Conservation (phyloP, 2,113 vertebrate genomes). For the Galbula dea region DNA sequence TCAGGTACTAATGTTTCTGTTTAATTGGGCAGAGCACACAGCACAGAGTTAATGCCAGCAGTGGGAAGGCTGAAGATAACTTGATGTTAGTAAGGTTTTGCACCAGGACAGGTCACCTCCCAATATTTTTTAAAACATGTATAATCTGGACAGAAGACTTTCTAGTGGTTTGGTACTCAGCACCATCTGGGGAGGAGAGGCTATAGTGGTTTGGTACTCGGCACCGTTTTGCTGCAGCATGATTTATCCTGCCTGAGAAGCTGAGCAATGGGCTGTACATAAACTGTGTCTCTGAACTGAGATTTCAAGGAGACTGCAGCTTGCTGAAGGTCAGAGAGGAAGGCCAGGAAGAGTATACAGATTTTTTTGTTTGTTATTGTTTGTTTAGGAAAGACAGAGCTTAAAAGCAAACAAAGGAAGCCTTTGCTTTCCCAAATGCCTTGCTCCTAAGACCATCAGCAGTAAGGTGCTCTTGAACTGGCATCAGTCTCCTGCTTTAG, state of each 20-base stretch:
- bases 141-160: background rate
- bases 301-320: background rate
- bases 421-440: background rate
- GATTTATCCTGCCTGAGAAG: background rate
- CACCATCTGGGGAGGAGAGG: background rate
- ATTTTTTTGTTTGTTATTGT: background rate
- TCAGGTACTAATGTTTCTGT: background rate
- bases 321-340: background rate
- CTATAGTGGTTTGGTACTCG: background rate
- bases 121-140: background rate
- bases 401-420: background rate
- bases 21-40: background rate
- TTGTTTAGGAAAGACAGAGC: background rate
- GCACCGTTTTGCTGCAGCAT: background rate
- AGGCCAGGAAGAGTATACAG: background rate
- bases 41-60: background rate
- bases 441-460: background rate
- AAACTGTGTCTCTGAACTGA: background rate
- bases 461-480: background rate
- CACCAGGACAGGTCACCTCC: background rate
- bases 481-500: background rate
- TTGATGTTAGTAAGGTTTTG: background rate
- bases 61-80: background rate
- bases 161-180: background rate
- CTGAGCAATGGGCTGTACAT: fast-evolving